Evolutionary conservation across 2,113 vertebrate species (phyloP), one percentile per base, ranked within the genome.

Genomic region (Puffinus mauretanicus): DNA sequence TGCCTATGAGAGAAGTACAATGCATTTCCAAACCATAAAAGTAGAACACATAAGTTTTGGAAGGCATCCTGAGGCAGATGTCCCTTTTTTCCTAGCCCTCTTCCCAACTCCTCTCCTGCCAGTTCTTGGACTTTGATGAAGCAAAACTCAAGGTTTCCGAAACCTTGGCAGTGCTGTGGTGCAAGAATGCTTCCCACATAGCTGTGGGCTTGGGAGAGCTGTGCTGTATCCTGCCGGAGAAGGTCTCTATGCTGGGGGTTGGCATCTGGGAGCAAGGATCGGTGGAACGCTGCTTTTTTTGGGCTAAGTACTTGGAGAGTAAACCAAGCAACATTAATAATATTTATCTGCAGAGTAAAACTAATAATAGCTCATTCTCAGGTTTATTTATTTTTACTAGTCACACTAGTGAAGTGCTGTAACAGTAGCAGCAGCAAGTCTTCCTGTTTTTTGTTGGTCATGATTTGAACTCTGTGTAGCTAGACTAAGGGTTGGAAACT

Each of bases 171-270:
- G 62, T 73, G 5, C 24, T 46, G 21, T 71, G 65, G 61, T 71
- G 57, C 5, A 62, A 65, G 82, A 36, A 66, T 60, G 58, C 70
- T 92, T 77, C 67, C 65, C 66, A 34, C 30, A 4, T 30, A 80
- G 72, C 95, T 83, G 52, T 83, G 87, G 82, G 78, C 95, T 92
- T 52, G 73, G 88, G 86, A 82, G 55, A 86, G 54, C 93, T 24
- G 29, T 6, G 69, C 60, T 78, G 27, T 42, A 64, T 62, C 11
- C 32, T 77, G 34, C 60, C 2, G 8, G 69, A 57, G 54, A 42
- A 46, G 62, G 89, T 75, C 42, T 82, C 55, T 29, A 2, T 1
- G 32, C 77, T 51, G 61, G 38, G 60, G 36, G 38, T 55, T 55
- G 67, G 65, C 9, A 5, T 67, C 7, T 15, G 1, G 0, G 54